Evolutionary conservation across 2,888 invertebrate genomes (phyloP).

Genomic region (Panopea generosa): DNA sequence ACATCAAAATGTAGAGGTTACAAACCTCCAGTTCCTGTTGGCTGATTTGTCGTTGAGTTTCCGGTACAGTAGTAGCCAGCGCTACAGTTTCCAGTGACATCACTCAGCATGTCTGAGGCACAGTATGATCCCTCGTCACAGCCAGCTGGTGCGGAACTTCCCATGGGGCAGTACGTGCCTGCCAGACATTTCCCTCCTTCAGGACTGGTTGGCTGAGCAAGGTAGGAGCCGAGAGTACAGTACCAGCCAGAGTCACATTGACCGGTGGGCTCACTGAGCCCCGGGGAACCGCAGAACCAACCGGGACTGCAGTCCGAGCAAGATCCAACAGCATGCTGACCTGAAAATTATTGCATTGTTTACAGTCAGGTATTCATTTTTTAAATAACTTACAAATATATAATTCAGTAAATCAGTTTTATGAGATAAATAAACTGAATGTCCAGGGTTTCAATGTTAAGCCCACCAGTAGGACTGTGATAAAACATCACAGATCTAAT

Average conservation of each 20-base stretch:
- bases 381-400: too few species aligned
- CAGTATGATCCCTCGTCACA: conserved; percentile 80
- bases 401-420: too few species aligned
- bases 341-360: conserved; percentile 53
- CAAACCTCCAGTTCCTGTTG: conserved; percentile 58
- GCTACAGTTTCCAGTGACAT: conserved; percentile 73
- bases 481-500: too few species aligned
- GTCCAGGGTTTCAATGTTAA: too few species aligned
- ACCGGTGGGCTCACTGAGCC: conserved; percentile 71
- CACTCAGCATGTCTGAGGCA: conserved; percentile 70
- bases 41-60: conserved; percentile 65
- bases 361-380: neutral
- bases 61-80: conserved; percentile 82
- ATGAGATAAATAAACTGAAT: neutral
- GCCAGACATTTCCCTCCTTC: conserved; percentile 82
- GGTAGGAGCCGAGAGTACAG: conserved; percentile 75
- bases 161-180: conserved; percentile 81
- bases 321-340: conserved; percentile 68
- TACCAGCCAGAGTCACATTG: conserved; percentile 80
- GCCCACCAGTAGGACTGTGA: too few species aligned
- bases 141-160: conserved; percentile 76
- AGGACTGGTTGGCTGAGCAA: conserved; percentile 77
- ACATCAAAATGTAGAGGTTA: too few species aligned
- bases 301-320: conserved; percentile 79
- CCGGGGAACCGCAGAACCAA: conserved; percentile 75